These are phyloP conservation scores for Cotesia typhae DNA, from an alignment of 1,140 invertebrate species.

Conservation along the genomic window DNA sequence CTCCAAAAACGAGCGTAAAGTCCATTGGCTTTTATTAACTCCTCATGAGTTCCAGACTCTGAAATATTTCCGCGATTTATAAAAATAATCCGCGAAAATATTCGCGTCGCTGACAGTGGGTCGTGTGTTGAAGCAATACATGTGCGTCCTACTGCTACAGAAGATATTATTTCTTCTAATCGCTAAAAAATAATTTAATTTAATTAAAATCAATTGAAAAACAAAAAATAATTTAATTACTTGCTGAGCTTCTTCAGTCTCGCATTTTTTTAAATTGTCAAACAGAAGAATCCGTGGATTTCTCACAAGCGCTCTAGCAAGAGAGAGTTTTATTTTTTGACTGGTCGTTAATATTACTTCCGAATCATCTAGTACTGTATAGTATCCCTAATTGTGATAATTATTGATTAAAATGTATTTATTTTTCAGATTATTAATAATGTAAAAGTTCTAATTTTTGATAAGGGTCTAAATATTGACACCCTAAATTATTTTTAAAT, in stretches of 20 bases:
- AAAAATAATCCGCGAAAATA: slow-evolving; percentile 15
- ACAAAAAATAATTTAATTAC: not conserved
- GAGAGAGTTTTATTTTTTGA: slow-evolving; percentile 22
- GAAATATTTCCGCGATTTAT: slow-evolving; percentile 20
- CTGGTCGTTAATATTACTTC: slow-evolving; percentile 20
- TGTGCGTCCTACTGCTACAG: not conserved
- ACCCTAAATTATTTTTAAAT: no score
- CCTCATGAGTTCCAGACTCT: slow-evolving; percentile 21
- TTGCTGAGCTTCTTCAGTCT: slow-evolving; percentile 12
- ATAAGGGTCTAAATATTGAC: no score
- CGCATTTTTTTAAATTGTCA: slow-evolving; percentile 5
- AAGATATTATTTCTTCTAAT: slow-evolving; percentile 7
- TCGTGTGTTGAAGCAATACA: slow-evolving; percentile 26
- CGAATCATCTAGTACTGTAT: slow-evolving; percentile 17
- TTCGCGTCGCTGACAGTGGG: slow-evolving; percentile 17
- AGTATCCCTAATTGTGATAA: slow-evolving; percentile 12
- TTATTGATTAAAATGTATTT: not conserved
- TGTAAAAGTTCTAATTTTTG: no score
- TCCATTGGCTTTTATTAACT: slow-evolving; percentile 5
- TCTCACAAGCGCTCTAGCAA: slow-evolving; percentile 20
- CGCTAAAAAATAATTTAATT: slow-evolving; percentile 2
- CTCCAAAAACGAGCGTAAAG: slow-evolving; percentile 13
- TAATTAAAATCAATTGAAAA: no score
- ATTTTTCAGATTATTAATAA: not conserved
- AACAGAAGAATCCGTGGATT: slow-evolving; percentile 19